Conservation (phyloP, 2,888 invertebrate species). For the Stictocephala bisonia region DNA sequence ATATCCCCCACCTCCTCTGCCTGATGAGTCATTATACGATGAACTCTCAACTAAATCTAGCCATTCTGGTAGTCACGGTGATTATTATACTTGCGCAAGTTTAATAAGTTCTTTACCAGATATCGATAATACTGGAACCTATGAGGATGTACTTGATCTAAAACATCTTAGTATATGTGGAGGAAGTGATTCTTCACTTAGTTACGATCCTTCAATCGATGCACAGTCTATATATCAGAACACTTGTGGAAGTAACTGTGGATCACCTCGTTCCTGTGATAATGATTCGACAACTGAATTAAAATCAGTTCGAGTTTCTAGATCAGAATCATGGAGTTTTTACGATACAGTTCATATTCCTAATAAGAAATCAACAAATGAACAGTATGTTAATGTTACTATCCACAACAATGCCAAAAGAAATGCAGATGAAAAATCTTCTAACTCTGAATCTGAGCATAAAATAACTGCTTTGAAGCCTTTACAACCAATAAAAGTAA, state of each 20-base stretch:
- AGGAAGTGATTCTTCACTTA: slow-evolving; percentile 51
- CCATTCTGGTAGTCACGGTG: slow-evolving; percentile 53
- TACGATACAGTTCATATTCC: slow-evolving; percentile 64
- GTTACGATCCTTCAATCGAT: slow-evolving; percentile 54
- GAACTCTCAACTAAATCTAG: slow-evolving; percentile 65
- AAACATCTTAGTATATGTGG: slow-evolving; percentile 46
- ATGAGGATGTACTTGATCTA: slow-evolving; percentile 56
- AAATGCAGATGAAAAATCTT: too few relatives aligned
- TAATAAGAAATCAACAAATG: slow-evolving; percentile 22
- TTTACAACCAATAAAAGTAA: neutral
- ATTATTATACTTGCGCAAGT: slow-evolving; percentile 44
- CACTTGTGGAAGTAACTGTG: neutral
- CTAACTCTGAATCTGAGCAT: neutral
- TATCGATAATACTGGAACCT: slow-evolving; percentile 48
- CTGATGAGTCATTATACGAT: slow-evolving; percentile 70
- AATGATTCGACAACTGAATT: neutral
- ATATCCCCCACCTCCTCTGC: slow-evolving; percentile 71
- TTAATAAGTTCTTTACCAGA: slow-evolving; percentile 43
- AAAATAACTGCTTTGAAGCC: slow-evolving; percentile 41
- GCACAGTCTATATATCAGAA: too few relatives aligned
- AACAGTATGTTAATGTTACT: slow-evolving; percentile 45
- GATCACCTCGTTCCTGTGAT: neutral
- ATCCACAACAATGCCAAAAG: slow-evolving; percentile 23
- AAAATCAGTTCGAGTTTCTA: slow-evolving; percentile 17
- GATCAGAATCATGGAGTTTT: slow-evolving; percentile 69